These are phyloP conservation scores for Nebria ingens DNA, from an alignment of 1,140 invertebrate species.

Conservation along the genomic window DNA sequence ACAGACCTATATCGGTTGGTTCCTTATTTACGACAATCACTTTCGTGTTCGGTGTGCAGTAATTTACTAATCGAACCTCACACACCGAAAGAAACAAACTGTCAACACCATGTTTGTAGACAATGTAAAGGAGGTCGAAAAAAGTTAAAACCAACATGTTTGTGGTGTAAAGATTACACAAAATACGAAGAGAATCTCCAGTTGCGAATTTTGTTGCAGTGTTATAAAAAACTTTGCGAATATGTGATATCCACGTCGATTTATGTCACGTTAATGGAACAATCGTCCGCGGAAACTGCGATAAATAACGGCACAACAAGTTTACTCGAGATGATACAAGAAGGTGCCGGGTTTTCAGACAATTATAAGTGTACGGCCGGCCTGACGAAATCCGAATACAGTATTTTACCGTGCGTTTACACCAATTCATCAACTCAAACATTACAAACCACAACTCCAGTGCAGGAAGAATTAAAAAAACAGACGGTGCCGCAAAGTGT, in stretches of 20 bases:
- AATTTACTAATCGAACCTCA: constrained; percentile 72
- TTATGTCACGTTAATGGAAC: constrained; percentile 49
- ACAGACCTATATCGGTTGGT: constrained; percentile 71
- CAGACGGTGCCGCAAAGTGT: constrained; percentile 17
- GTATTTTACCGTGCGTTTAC: constrained; percentile 61
- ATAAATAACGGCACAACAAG: constrained; percentile 36
- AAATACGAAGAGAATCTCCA: constrained; percentile 76
- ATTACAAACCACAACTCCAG: constrained; percentile 16
- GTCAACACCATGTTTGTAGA: constrained; percentile 79
- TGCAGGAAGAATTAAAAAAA: constrained; percentile 7
- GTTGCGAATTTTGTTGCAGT: constrained; percentile 67
- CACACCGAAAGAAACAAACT: constrained; percentile 66
- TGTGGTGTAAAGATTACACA: constrained; percentile 74
- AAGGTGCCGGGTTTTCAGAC: constrained; percentile 67
- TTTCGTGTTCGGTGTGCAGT: constrained; percentile 81
- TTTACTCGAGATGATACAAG: constrained; percentile 63
- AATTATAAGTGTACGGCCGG: constrained; percentile 59
- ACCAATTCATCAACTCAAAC: constrained; percentile 59
- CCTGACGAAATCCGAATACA: constrained; percentile 57
- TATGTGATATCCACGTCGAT: constrained; percentile 63
- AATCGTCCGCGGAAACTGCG: constrained; percentile 35
- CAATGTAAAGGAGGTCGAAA: constrained; percentile 73
- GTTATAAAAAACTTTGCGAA: constrained; percentile 80
- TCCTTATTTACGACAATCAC: constrained; percentile 71
- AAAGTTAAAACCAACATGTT: constrained; percentile 70